Conservation (phyloP, 2,113 vertebrate genomes). For the Pimephales promelas region DNA sequence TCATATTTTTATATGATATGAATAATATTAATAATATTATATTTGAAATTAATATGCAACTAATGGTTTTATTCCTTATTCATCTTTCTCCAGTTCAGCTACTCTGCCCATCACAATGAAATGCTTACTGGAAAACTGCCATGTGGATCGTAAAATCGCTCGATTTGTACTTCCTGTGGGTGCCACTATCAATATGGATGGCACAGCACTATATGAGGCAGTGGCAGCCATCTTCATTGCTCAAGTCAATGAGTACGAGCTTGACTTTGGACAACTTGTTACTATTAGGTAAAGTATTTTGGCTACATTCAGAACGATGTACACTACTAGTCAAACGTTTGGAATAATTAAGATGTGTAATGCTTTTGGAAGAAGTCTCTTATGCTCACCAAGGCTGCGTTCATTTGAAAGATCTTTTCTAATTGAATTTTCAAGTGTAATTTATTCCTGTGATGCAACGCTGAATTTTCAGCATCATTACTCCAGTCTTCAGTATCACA, state of each 20-base stretch:
- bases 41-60: too few species aligned
- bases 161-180: constrained; percentile 85
- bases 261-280: constrained; percentile 85
- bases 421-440: background rate
- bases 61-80: background rate
- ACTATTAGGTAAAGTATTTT: constrained; percentile 81
- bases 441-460: background rate
- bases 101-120: constrained; percentile 90
- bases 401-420: background rate
- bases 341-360: background rate
- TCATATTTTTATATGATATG: too few species aligned
- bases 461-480: background rate
- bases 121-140: constrained; percentile 87
- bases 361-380: background rate
- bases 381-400: background rate
- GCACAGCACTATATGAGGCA: constrained; percentile 84
- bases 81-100: constrained; percentile 77
- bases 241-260: constrained; percentile 85
- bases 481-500: background rate
- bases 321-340: background rate
- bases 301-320: background rate
- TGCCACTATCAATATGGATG: constrained; percentile 89
- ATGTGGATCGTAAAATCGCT: constrained; percentile 82
- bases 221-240: constrained; percentile 88
- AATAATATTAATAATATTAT: too few species aligned